Conservation (phyloP, 2,113 vertebrate species). For the Mormyrus iriodes region DNA sequence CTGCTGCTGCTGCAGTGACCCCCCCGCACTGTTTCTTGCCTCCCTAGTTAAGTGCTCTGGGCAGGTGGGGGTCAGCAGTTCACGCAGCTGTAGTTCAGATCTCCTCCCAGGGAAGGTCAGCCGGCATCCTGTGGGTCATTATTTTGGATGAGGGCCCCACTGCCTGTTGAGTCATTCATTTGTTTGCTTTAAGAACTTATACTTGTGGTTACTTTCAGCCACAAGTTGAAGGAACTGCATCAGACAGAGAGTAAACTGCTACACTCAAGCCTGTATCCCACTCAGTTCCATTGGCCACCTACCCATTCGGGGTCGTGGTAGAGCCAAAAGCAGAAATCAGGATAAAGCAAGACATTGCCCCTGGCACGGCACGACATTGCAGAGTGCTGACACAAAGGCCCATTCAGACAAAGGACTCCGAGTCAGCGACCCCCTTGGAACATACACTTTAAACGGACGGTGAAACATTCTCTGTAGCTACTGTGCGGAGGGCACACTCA, state of each 20-base stretch:
- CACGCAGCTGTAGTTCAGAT: slow-evolving; percentile 4
- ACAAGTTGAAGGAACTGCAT: background rate
- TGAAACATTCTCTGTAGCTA: background rate
- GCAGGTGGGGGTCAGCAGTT: slow-evolving; percentile 13
- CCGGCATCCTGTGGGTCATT: slow-evolving; percentile 3
- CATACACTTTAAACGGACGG: background rate
- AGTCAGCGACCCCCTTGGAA: background rate
- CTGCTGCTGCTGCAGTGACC: background rate
- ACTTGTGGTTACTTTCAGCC: background rate
- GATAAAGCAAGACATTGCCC: background rate
- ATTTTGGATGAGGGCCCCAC: background rate
- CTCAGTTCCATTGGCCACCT: background rate
- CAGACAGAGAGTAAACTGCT: background rate
- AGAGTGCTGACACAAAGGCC: background rate
- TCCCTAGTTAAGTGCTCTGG: slow-evolving; percentile 2
- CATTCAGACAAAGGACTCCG: background rate
- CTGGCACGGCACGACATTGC: background rate
- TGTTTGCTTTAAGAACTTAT: background rate
- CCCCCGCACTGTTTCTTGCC: background rate
- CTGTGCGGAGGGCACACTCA: background rate
- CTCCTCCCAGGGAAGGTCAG: background rate
- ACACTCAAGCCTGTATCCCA: background rate
- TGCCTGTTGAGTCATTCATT: slow-evolving; percentile 14
- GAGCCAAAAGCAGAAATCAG: background rate
- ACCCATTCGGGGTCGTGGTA: background rate